phyloP scores from a whole-genome alignment of 2,113 vertebrate genomes.

The Pan troglodytes region NHGRI_mPanTro3-v2.1_pri NC_072416.2:19939001-19939500 shows the following conservation, averaged over 20 bases:
- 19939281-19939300: not conserved
- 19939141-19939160: not conserved
- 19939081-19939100: not conserved
- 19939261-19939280: fast-evolving
- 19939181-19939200: not conserved
- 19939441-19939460: not conserved
- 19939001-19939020: not conserved
- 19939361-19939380: not conserved
- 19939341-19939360: not conserved
- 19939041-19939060: not conserved
- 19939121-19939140: fast-evolving
- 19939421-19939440: not conserved
- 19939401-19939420: not conserved
- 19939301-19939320: not conserved
- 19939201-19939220: not conserved
- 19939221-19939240: not conserved
- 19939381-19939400: not conserved
- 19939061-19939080: not conserved
- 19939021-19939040: not conserved
- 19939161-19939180: fast-evolving
- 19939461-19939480: not conserved
- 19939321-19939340: fast-evolving
- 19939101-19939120: not conserved
- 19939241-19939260: not conserved
- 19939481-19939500: not conserved